A percentile compares a stretch with the other conserved stretches of the same genome.
Evolutionary conservation across 2,113 vertebrate genomes (phyloP).

Genomic region (Microcebus tavaratra): DNA sequence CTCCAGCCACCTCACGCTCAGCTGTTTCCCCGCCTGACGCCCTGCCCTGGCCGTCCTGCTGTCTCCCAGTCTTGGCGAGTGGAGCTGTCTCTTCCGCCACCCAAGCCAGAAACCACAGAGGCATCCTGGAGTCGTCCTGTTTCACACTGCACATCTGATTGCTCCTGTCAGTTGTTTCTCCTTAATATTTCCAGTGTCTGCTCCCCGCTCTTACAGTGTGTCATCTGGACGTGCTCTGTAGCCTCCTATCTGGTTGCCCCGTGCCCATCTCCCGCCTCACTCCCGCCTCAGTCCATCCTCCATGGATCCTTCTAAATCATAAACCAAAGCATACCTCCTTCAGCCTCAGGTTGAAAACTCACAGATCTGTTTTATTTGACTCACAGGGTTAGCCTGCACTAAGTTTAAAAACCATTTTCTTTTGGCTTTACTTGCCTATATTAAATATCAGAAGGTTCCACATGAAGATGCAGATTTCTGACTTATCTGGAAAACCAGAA

Average conservation of each 20-base stretch:
- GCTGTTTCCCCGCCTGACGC: neutral
- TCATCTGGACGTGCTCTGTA: neutral
- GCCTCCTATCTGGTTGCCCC: neutral
- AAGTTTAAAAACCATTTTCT: slow-evolving; percentile 7
- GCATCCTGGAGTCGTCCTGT: neutral
- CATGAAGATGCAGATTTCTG: neutral
- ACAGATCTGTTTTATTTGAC: neutral
- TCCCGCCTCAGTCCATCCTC: neutral
- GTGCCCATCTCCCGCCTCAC: neutral
- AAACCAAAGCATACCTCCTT: neutral
- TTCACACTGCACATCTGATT: neutral
- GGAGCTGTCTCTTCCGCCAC: neutral
- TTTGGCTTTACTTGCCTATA: neutral
- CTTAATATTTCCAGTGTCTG: neutral
- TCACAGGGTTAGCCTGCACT: neutral
- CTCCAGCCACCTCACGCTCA: neutral
- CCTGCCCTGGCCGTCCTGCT: neutral
- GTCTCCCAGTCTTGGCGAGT: neutral
- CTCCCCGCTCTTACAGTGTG: neutral
- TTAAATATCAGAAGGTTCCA: neutral
- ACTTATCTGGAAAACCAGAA: neutral
- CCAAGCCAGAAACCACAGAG: neutral
- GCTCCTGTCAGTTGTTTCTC: neutral
- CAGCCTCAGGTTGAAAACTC: neutral
- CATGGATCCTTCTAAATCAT: neutral